Base-by-base conservation (phyloP, 2,797 vertebrate species). In the Perodicticus potto region DNA sequence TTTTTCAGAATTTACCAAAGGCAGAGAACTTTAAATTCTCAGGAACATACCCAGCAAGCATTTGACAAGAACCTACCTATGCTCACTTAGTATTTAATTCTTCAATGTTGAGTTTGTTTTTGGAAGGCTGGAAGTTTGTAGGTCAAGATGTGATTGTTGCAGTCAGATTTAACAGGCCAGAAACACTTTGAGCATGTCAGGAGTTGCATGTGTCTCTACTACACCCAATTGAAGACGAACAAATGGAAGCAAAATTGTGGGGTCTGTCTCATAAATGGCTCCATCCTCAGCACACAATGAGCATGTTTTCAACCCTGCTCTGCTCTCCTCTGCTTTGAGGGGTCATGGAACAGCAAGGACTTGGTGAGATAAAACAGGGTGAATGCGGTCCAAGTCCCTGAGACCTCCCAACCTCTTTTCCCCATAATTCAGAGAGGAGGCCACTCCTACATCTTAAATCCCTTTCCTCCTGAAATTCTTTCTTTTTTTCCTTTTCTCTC, bases 301-400 rank as follows among this genome's bases (percentile, higher is more conserved):
- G 49, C 49, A 53, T 17, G 12, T 43, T 74, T 20, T 4, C 6
- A 25, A 27, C 4, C 55, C 16, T 34, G 53, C 55, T n/a, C n/a
- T 67, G 17, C 14, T 16, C 49, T 53, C 10, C 45, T 4, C 1
- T 3, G 5, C 40, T 40, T 40, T 40, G 7, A 0, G 2, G 57
- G 11, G 16, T 70, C 4, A 16, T 27, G 9, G 13, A 74, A 59
- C 5, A 29, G 61, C 5, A 22, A 67, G 59, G 77, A n/a, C n/a
- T 11, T 7, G 80, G 6, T 61, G 34, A 17, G 22, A 89, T 2
- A n/a, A n/a, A 57, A 19, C 12, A 5, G 23, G 11, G 22, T 7
- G 53, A 22, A 25, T 12, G 0, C 0, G 6, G 53, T 45, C 40
- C 0, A 74, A 1, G 23, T 27, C 43, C 37, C 14, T 0, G 4